Evolutionary conservation across 2,888 invertebrate species (phyloP), one percentile per base, ranked within the genome.

Genomic region (Hirudinaria manillensis): DNA sequence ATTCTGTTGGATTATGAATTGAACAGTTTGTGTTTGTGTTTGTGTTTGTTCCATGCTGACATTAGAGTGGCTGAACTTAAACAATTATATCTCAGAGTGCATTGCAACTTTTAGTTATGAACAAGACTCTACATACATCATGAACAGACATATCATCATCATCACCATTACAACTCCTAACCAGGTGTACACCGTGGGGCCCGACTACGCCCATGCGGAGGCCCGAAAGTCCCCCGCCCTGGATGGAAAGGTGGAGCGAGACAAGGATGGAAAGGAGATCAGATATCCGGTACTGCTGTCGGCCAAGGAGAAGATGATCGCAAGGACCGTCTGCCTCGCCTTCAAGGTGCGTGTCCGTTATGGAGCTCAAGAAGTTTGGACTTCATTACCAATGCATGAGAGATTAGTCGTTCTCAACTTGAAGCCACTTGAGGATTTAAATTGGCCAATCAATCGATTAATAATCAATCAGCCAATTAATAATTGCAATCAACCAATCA

Each of bases 201-300:
- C 98, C 0, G 98, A 97, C 86, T 99, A 99, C 86, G 99, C 98
- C 3, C 99, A 99, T 87, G 99, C 99, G 0, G 99, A 99, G 86
- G 99, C 99, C 0, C 88, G 99, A 75, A 99, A 99, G 85, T 97
- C 97, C 76, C 99, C 99, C 0, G 99, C 97, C 0, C 87, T 98
- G 21, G 98, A 98, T 86, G 98, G 98, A 0, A 98, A 98, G 87
- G 98, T 99, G 65, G 98, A 99, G 85, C 88, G 99, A 67, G 99
- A 99, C 85, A 92, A 93, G 10, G 96, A 98, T 83, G 99, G 99
- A 79, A 89, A 89, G 85, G 99, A 99, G 88, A 94, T 99, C 80
- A 90, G 99, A 56, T 99, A 99, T 87, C 99, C 99, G 0, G 98
- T 99, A 13, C 96, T 99, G 84, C 87, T 99, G 78, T 94, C 93